phyloP scores from a whole-genome alignment of 2,113 vertebrate species.

The Atrichornis clamosus region DNA sequence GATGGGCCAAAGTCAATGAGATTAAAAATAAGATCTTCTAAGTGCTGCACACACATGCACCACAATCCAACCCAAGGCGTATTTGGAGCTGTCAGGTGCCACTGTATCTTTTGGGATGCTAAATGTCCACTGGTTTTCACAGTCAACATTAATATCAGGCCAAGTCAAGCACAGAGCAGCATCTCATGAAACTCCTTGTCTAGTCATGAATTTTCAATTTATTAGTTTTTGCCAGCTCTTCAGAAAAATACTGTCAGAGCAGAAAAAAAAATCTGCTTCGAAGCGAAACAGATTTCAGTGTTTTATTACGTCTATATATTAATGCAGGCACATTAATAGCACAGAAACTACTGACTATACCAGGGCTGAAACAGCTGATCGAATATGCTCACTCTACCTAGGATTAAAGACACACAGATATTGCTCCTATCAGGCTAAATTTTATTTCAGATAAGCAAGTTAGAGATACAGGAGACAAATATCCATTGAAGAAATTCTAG shows the following conservation, averaged over 20 bases:
- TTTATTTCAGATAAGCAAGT: constrained; percentile 17
- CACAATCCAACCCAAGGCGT: neutral
- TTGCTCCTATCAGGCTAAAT: neutral
- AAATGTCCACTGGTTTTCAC: neutral
- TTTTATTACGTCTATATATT: neutral
- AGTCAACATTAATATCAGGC: neutral
- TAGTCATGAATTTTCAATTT: neutral
- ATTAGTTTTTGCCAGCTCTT: neutral
- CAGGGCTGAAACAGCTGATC: neutral
- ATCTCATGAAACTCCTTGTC: neutral
- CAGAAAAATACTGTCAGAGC: neutral
- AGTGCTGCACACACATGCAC: neutral
- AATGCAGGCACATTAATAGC: neutral
- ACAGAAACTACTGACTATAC: neutral
- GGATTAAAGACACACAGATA: neutral
- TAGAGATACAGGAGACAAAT: neutral
- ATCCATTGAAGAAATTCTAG: constrained; percentile 8
- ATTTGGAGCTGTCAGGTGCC: neutral
- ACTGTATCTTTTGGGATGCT: neutral
- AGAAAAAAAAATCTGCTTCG: neutral
- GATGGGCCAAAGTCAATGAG: neutral
- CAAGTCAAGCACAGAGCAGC: neutral
- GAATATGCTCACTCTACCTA: neutral
- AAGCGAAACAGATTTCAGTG: neutral
- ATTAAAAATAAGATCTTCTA: neutral